Evolutionary conservation across 2,888 invertebrate species (phyloP).

Genomic region (Antheraea yamamai): DNA sequence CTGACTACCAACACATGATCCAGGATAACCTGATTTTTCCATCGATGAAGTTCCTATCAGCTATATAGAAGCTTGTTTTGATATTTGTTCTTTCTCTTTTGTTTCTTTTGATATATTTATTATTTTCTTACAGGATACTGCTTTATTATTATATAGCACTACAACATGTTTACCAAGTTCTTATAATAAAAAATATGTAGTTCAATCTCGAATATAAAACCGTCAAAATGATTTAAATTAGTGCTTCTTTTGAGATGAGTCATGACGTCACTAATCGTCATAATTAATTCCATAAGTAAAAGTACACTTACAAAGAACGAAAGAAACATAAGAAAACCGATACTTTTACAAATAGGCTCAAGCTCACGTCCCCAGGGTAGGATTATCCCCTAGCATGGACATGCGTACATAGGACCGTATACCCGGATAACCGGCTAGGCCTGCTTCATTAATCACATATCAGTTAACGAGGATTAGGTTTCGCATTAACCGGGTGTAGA

Average conservation of each 20-base stretch:
- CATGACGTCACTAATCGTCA: neutral
- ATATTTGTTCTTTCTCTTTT: neutral
- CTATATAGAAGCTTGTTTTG: neutral
- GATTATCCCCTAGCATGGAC: conserved; percentile 34
- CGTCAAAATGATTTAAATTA: neutral
- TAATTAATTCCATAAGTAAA: conserved; percentile 2
- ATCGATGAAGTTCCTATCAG: neutral
- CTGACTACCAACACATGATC: neutral
- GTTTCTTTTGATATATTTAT: too few relatives aligned
- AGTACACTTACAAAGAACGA: conserved; percentile 4
- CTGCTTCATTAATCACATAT: conserved; percentile 66
- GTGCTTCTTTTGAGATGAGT: neutral
- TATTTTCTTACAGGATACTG: too few relatives aligned
- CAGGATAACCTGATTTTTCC: neutral
- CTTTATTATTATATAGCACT: too few relatives aligned
- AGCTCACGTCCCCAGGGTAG: conserved; percentile 34
- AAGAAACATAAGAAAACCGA: conserved; percentile 39
- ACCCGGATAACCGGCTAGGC: conserved; percentile 42
- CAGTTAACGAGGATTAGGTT: conserved; percentile 57
- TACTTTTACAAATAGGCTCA: conserved; percentile 38
- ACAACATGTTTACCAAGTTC: neutral
- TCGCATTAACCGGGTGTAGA: conserved; percentile 45
- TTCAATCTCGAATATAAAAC: neutral
- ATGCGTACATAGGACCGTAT: conserved; percentile 31
- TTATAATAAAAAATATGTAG: neutral